phyloP scores from a whole-genome alignment of 1,140 invertebrate species.

The Nomia melanderi region DNA sequence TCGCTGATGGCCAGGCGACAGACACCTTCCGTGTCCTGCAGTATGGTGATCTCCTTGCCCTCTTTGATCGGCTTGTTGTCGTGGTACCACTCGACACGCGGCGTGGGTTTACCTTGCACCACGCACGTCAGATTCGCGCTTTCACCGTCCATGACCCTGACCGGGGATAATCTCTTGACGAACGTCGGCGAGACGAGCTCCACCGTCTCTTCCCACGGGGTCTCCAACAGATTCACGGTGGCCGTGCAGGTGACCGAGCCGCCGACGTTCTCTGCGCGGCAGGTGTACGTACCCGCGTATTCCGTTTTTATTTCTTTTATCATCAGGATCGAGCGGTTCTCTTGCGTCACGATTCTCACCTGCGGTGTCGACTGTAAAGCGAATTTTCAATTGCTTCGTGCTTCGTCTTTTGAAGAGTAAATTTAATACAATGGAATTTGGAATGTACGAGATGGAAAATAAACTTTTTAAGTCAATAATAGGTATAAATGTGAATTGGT shows the following conservation, averaged over 20 bases:
- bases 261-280: slow-evolving; percentile 92
- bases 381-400: neutral
- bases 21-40: slow-evolving; percentile 88
- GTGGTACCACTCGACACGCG: slow-evolving; percentile 91
- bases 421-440: too few relatives aligned
- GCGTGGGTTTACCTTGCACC: slow-evolving; percentile 90
- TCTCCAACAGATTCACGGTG: slow-evolving; percentile 85
- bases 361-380: slow-evolving; percentile 83
- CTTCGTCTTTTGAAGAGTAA: too few relatives aligned
- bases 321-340: slow-evolving; percentile 91
- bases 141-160: slow-evolving; percentile 96
- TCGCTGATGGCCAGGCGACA: slow-evolving; percentile 93
- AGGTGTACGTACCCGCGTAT: slow-evolving; percentile 90
- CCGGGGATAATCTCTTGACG: slow-evolving; percentile 85
- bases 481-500: too few relatives aligned
- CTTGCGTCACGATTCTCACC: slow-evolving; percentile 86
- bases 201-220: slow-evolving; percentile 83
- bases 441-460: too few relatives aligned
- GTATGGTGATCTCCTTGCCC: slow-evolving; percentile 89
- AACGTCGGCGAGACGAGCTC: slow-evolving; percentile 89
- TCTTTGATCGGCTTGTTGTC: slow-evolving; percentile 87
- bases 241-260: slow-evolving; percentile 93
- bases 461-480: too few relatives aligned
- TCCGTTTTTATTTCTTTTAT: slow-evolving; percentile 89
- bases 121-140: slow-evolving; percentile 89